phyloP scores from a whole-genome alignment of 2,888 invertebrate genomes.

The Tortricodes alternella region DNA sequence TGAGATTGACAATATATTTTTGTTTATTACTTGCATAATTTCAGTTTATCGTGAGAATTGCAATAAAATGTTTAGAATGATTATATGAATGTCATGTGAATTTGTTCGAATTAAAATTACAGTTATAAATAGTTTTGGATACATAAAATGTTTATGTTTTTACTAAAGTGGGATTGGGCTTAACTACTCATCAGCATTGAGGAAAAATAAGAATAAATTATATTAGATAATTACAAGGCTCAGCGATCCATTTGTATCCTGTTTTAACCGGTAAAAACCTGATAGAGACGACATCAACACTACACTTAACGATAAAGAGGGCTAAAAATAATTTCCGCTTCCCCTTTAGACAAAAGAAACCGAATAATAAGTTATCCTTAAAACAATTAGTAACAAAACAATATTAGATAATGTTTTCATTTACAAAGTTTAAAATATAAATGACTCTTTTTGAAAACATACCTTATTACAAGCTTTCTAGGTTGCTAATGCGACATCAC shows the following conservation, averaged over 20 bases:
- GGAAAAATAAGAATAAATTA: too few species aligned
- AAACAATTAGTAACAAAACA: slow-evolving; percentile 22
- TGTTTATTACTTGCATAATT: too few species aligned
- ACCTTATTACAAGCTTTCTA: not conserved
- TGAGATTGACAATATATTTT: too few species aligned
- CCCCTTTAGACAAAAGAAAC: slow-evolving; percentile 37
- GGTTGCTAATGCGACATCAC: not conserved
- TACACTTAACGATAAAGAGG: slow-evolving; percentile 15
- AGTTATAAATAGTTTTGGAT: too few species aligned
- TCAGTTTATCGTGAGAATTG: too few species aligned
- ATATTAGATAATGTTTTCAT: not conserved
- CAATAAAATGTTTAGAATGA: too few species aligned
- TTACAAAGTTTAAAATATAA: not conserved
- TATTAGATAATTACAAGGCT: too few species aligned
- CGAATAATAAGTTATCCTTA: slow-evolving; percentile 16
- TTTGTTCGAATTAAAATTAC: too few species aligned
- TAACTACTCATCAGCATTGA: too few species aligned
- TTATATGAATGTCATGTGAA: too few species aligned
- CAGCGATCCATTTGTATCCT: not conserved
- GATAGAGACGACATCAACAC: slow-evolving; percentile 6
- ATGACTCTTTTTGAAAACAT: not conserved
- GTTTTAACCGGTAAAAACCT: not conserved
- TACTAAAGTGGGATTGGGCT: too few species aligned
- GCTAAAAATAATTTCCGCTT: slow-evolving; percentile 29
- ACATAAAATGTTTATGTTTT: too few species aligned